phyloP scores from a whole-genome alignment of 2,797 vertebrate genomes.

The Myiotriccus ornatus region DNA sequence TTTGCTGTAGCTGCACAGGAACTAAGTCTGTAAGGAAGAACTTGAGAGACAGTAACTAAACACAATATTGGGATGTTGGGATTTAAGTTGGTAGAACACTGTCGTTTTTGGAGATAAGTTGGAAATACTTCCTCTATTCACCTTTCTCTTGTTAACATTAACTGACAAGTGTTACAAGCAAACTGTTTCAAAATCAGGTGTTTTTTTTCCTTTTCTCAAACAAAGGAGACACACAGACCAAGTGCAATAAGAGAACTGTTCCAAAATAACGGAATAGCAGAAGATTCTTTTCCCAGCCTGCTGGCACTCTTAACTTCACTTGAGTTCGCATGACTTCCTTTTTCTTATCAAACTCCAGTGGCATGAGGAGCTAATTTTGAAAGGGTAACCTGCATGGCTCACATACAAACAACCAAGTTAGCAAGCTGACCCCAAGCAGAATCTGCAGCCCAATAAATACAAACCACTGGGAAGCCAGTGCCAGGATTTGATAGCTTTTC shows the following conservation, averaged over 20 bases:
- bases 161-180: constrained; percentile 55
- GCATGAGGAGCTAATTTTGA: constrained; percentile 88
- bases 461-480: background rate
- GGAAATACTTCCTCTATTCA: constrained; percentile 57
- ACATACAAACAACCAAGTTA: constrained; percentile 71
- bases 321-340: constrained; percentile 86
- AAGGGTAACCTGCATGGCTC: constrained; percentile 91
- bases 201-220: constrained; percentile 73
- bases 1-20: constrained; percentile 78
- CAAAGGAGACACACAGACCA: constrained; percentile 78
- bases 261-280: constrained; percentile 52
- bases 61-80: background rate
- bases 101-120: constrained; percentile 65
- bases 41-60: constrained; percentile 22
- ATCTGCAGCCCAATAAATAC: constrained; percentile 40
- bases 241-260: constrained; percentile 86
- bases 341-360: constrained; percentile 78
- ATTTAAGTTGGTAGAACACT: constrained; percentile 48
- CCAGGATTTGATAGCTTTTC: background rate
- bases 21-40: constrained; percentile 59
- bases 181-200: constrained; percentile 73
- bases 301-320: constrained; percentile 78
- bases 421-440: constrained; percentile 71
- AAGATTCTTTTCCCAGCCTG: constrained; percentile 63
- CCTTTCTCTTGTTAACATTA: constrained; percentile 45